Percentiles rank a stretch among this genome's conserved stretches.
phyloP scores from a whole-genome alignment of 2,888 invertebrate genomes.

The Drosophila pseudotakahashii region DNA sequence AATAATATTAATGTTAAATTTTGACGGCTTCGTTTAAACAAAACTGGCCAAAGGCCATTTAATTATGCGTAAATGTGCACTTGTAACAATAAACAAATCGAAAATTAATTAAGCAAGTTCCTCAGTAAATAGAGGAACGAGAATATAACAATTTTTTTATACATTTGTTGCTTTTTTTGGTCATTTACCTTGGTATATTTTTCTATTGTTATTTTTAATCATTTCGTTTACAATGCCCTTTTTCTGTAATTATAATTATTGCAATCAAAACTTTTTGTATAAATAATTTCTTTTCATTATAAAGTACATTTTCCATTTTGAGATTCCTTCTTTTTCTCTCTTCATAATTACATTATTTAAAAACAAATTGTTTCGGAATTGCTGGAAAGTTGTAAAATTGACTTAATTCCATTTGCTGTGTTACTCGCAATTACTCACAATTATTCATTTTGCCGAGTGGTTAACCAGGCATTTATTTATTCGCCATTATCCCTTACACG shows the following conservation, averaged over 20 bases:
- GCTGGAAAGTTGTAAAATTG: constrained; percentile 7
- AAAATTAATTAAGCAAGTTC: not conserved
- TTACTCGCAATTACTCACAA: constrained; percentile 21
- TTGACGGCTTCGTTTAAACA: not conserved
- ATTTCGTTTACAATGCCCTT: no score
- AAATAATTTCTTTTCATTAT: not conserved
- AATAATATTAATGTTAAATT: not conserved
- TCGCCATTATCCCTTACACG: constrained; percentile 29
- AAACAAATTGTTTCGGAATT: not conserved
- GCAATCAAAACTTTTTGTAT: not conserved
- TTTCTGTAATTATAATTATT: not conserved
- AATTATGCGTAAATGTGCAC: not conserved
- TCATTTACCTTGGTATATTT: no score
- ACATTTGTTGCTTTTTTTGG: no score
- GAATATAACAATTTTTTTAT: no score
- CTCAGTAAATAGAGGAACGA: not conserved
- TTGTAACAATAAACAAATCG: not conserved
- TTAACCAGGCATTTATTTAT: constrained; percentile 40
- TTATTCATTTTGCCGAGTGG: constrained; percentile 21
- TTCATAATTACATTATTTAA: constrained; percentile 3
- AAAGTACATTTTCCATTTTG: not conserved
- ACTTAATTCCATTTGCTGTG: constrained; percentile 29
- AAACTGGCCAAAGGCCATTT: not conserved
- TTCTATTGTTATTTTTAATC: no score
- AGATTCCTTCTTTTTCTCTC: not conserved